A percentile compares a stretch with the other conserved stretches of the same genome.
Evolutionary conservation across 2,888 invertebrate species (phyloP).

Genomic region (Coremacera marginata): DNA sequence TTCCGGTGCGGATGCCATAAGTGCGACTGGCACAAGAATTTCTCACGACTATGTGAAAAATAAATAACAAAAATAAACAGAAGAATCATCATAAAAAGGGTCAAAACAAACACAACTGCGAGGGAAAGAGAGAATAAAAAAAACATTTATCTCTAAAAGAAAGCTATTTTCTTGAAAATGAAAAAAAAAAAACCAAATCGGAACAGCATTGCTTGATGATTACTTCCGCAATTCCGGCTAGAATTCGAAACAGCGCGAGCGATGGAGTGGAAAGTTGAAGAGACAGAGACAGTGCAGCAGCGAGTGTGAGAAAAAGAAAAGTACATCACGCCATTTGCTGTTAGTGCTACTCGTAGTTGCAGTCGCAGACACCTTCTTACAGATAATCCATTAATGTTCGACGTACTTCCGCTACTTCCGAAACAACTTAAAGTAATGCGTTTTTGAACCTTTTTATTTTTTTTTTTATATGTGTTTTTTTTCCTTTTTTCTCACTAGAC

Average conservation of each 20-base stretch:
- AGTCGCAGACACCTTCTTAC: not conserved
- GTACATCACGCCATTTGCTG: not conserved
- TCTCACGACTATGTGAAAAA: constrained; percentile 35
- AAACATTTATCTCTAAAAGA: not conserved
- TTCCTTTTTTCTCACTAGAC: not conserved
- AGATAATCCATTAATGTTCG: constrained; percentile 21
- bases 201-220: constrained; percentile 23
- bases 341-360: not conserved
- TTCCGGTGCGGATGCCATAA: constrained; percentile 1
- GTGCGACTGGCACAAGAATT: constrained; percentile 35
- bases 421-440: constrained; percentile 45
- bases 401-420: constrained; percentile 50
- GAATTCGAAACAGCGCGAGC: not conserved
- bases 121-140: too few relatives aligned
- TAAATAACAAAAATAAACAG: not conserved
- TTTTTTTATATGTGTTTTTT: not conserved
- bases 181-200: constrained; percentile 18
- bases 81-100: constrained; percentile 12
- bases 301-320: not conserved
- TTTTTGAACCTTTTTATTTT: constrained; percentile 17
- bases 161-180: constrained; percentile 7
- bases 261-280: not conserved
- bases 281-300: not conserved
- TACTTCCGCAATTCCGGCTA: constrained; percentile 31
- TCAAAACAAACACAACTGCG: constrained; percentile 5